Percentiles rank a stretch among this genome's conserved stretches.
Evolutionary conservation across 2,113 vertebrate species (phyloP).

Genomic region (Rissa tridactyla): DNA sequence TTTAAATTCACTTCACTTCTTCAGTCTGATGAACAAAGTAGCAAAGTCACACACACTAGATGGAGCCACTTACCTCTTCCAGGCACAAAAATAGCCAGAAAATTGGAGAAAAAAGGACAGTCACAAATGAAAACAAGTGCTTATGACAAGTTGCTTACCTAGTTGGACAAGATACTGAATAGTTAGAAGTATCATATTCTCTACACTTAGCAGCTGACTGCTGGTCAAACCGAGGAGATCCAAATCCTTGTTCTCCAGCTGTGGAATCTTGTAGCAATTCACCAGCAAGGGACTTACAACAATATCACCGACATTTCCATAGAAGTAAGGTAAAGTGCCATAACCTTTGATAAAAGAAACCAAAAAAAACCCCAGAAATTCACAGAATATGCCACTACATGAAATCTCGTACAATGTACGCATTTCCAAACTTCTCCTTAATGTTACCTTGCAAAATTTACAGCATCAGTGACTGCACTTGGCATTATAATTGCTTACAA

Average conservation of each 20-base stretch:
- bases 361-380: neutral
- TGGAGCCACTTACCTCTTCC: slow-evolving; percentile 54
- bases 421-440: neutral
- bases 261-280: slow-evolving; percentile 93
- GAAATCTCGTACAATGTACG: neutral
- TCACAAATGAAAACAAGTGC: neutral
- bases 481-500: neutral
- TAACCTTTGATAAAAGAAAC: slow-evolving; percentile 79
- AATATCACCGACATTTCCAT: slow-evolving; percentile 96
- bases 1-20: neutral
- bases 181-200: slow-evolving; percentile 94
- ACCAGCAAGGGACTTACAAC: slow-evolving; percentile 96
- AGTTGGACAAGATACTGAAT: slow-evolving; percentile 94
- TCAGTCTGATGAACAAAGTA: neutral
- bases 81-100: slow-evolving; percentile 1
- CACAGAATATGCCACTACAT: neutral
- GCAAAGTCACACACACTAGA: slow-evolving; percentile 46
- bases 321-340: slow-evolving; percentile 98
- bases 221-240: slow-evolving; percentile 84
- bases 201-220: slow-evolving; percentile 87
- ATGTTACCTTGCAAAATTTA: neutral
- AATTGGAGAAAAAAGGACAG: neutral
- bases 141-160: slow-evolving; percentile 75
- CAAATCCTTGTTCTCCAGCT: slow-evolving; percentile 86
- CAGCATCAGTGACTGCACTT: neutral